Conservation (phyloP, 1,140 invertebrate species). For the Macrotrachela quadricornifera region DNA sequence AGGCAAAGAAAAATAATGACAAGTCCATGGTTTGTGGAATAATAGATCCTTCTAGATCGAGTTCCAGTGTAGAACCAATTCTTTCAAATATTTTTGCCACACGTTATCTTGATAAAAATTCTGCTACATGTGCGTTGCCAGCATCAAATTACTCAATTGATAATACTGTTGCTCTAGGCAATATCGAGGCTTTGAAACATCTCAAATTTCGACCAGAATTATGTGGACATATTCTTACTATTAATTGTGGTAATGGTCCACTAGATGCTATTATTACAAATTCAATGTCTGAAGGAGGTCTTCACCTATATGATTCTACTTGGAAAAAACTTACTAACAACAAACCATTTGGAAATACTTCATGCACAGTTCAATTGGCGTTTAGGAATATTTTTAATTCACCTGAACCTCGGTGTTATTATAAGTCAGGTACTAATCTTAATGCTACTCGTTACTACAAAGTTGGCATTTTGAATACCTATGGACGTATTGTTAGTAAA, state of each 20-base stretch:
- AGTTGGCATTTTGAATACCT: no score
- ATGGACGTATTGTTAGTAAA: no score
- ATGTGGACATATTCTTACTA: slow-evolving; percentile 3
- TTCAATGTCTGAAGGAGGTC: slow-evolving; percentile 2
- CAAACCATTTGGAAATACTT: no score
- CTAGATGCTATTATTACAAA: neutral
- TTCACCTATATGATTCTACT: neutral
- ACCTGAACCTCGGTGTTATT: no score
- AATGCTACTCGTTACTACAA: no score
- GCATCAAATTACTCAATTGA: neutral
- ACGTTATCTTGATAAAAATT: neutral
- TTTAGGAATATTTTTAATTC: no score
- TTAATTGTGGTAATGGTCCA: slow-evolving; percentile 1
- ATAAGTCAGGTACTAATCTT: no score
- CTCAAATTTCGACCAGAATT: slow-evolving; percentile 6
- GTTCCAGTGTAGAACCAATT: neutral
- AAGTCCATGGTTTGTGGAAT: slow-evolving; percentile 4
- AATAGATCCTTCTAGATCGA: neutral
- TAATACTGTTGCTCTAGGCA: slow-evolving; percentile 3
- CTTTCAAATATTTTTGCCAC: neutral
- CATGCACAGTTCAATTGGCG: no score
- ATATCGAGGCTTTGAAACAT: neutral
- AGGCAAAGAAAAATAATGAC: neutral
- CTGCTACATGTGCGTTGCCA: neutral
- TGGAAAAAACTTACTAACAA: no score